These are phyloP conservation scores for Psittacula cyanocephala DNA, from an alignment of 2,113 vertebrate genomes.

Conservation along the genomic window DNA sequence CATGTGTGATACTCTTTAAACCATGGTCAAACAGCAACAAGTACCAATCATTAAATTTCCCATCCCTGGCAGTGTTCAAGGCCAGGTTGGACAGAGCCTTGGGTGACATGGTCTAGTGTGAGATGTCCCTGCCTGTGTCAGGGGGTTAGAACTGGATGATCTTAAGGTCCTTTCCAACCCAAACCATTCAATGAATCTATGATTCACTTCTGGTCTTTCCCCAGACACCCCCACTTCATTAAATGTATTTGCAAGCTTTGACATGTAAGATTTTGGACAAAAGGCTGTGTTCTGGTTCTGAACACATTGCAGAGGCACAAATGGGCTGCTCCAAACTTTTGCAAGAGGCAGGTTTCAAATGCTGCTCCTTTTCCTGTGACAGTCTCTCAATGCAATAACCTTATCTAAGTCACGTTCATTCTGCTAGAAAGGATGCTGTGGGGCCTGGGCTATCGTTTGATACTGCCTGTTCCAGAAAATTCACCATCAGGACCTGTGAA, in stretches of 20 bases:
- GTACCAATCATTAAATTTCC: not conserved
- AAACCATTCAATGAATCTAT: not conserved
- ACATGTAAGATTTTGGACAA: not conserved
- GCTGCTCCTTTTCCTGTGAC: not conserved
- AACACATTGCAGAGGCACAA: not conserved
- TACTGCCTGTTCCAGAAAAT: not conserved
- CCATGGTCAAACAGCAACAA: not conserved
- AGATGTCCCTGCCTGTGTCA: not conserved
- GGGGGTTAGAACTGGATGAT: not conserved
- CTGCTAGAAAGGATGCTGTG: not conserved
- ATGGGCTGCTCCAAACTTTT: accelerated
- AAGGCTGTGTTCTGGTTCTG: not conserved
- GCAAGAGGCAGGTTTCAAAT: not conserved
- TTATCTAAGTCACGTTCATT: not conserved
- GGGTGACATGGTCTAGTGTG: not conserved
- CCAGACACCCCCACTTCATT: not conserved
- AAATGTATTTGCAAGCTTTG: not conserved
- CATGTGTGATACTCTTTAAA: not conserved
- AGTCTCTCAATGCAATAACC: not conserved
- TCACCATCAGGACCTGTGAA: not conserved
- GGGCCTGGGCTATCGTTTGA: not conserved
- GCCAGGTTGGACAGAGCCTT: not conserved
- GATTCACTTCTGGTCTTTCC: not conserved
- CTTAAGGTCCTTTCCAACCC: not conserved
- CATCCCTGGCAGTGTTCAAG: not conserved